These are phyloP conservation scores for Anarsia innoxiella DNA, from an alignment of 2,888 invertebrate genomes.

Conservation along the genomic window DNA sequence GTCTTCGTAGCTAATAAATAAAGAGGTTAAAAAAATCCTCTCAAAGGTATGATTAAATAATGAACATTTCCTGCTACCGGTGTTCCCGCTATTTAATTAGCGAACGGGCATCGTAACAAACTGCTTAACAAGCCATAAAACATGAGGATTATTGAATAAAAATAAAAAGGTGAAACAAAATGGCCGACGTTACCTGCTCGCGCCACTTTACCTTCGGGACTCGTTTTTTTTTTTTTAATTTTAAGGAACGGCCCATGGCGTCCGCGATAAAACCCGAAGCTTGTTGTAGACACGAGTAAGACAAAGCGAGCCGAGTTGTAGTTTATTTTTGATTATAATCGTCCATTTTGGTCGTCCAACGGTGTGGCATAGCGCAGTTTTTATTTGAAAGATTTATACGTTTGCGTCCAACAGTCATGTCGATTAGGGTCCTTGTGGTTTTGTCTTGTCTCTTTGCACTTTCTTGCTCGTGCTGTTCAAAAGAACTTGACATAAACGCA, in stretches of 20 bases:
- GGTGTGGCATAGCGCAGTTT: slow-evolving; percentile 40
- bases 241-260: slow-evolving; percentile 38
- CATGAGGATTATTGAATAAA: slow-evolving; percentile 67
- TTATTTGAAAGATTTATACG: slow-evolving; percentile 43
- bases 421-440: slow-evolving; percentile 28
- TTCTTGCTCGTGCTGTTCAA: no score
- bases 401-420: slow-evolving; percentile 23
- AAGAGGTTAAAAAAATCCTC: slow-evolving; percentile 7
- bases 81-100: slow-evolving; percentile 55
- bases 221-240: slow-evolving; percentile 32
- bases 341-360: slow-evolving; percentile 47
- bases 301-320: slow-evolving; percentile 59
- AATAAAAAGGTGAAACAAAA: slow-evolving; percentile 50
- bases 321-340: slow-evolving; percentile 65
- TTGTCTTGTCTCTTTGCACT: slow-evolving; percentile 28
- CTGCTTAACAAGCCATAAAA: slow-evolving; percentile 65
- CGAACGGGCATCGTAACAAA: slow-evolving; percentile 51
- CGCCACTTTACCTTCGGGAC: slow-evolving; percentile 38
- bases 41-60: slow-evolving; percentile 18
- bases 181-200: slow-evolving; percentile 62
- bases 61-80: slow-evolving; percentile 49
- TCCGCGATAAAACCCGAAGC: slow-evolving; percentile 53
- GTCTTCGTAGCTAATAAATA: no score
- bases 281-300: slow-evolving; percentile 67
- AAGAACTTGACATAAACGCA: no score